phyloP scores from a whole-genome alignment of 2,888 invertebrate species.

The Sceliomorpha sp. region DNA sequence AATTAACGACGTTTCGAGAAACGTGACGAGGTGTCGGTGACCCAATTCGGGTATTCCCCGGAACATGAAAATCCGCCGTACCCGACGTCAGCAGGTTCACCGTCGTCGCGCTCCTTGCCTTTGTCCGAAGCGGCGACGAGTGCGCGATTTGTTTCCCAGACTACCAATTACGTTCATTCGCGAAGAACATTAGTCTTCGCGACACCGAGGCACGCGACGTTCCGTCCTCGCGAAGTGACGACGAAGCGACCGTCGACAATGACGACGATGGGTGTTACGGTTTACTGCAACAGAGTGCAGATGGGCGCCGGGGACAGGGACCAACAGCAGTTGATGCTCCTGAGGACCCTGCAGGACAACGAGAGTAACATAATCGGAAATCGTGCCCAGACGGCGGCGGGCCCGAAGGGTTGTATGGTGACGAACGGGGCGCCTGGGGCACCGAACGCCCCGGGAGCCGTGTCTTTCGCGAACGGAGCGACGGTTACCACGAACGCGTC shows the following conservation, averaged over 20 bases:
- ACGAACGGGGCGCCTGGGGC: constrained; percentile 57
- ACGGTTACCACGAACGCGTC: constrained; percentile 10
- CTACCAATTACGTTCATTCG: no score
- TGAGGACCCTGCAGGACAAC: constrained; percentile 76
- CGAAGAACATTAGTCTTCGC: no score
- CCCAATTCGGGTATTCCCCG: no score
- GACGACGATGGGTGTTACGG: constrained; percentile 78
- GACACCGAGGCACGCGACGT: neutral
- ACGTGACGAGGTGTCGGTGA: neutral
- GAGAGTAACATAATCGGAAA: constrained; percentile 75
- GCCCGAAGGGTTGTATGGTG: constrained; percentile 60
- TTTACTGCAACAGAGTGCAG: constrained; percentile 73
- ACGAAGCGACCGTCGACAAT: no score
- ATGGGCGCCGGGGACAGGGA: constrained; percentile 67
- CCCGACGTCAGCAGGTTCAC: no score
- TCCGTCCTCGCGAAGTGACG: no score
- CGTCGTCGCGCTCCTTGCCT: no score
- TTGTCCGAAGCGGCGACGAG: no score
- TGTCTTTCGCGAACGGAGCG: constrained; percentile 52
- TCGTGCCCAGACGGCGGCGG: constrained; percentile 63
- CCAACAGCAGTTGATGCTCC: constrained; percentile 74
- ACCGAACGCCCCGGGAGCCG: constrained; percentile 38
- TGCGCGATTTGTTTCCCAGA: no score
- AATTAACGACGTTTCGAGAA: neutral
- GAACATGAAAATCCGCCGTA: no score